Evolutionary conservation across 2,888 invertebrate species (phyloP).

Genomic region (Tanypteryx hageni): DNA sequence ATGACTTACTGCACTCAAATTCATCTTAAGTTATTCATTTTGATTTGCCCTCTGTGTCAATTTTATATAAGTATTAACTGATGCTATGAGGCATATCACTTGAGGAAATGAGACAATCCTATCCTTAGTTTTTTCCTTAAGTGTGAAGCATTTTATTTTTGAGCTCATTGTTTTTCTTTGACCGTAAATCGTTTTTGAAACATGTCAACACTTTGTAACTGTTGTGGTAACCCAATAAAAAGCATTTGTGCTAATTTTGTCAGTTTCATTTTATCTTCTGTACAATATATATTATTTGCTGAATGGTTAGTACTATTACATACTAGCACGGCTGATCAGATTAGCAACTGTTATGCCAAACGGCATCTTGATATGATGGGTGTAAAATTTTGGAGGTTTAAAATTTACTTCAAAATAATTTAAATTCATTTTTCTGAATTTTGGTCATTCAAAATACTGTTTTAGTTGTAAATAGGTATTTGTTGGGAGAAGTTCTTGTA

Average conservation of each 20-base stretch:
- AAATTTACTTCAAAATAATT: no score
- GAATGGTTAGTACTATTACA: no score
- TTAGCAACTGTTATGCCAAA: no score
- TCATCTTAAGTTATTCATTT: conserved; percentile 8
- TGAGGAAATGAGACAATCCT: conserved; percentile 16
- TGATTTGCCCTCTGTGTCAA: background rate
- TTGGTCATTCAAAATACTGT: no score
- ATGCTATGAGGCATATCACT: conserved; percentile 31
- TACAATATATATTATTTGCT: background rate
- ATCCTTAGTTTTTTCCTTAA: background rate
- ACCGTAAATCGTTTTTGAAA: conserved; percentile 25
- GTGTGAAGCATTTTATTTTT: conserved; percentile 44
- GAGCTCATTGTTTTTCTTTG: conserved; percentile 36
- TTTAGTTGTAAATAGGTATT: no score
- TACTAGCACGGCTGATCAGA: no score
- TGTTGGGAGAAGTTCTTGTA: no score
- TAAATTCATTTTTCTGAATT: no score
- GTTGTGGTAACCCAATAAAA: conserved; percentile 54
- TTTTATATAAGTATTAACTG: conserved; percentile 46
- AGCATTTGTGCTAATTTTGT: conserved; percentile 28
- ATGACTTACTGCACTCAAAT: conserved; percentile 41
- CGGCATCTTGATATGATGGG: no score
- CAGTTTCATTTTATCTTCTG: background rate
- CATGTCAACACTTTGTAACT: conserved; percentile 55
- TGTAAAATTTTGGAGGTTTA: no score